A percentile compares a stretch with the other conserved stretches of the same genome.
Conservation (phyloP, 2,113 vertebrate species). For the Gymnobelideus leadbeateri region DNA sequence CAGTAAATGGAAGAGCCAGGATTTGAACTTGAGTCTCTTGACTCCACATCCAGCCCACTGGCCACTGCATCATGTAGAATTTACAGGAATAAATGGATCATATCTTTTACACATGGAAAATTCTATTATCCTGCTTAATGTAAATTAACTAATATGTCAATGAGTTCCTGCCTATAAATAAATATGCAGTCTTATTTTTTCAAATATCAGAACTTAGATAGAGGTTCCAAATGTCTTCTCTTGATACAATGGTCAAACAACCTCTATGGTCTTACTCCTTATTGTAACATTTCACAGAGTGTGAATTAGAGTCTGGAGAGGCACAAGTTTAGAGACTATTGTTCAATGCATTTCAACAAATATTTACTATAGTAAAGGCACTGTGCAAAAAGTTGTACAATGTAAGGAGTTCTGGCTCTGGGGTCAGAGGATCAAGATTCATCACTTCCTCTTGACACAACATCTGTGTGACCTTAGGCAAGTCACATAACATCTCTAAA, state of each 20-base stretch:
- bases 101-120: not conserved
- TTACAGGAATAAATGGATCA: not conserved
- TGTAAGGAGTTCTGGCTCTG: not conserved
- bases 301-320: not conserved
- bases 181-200: slow-evolving; percentile 36
- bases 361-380: not conserved
- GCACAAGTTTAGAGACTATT: not conserved
- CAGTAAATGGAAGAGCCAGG: not conserved
- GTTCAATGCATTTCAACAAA: not conserved
- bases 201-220: slow-evolving; percentile 52
- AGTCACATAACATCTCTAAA: not conserved
- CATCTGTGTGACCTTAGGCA: too few relatives aligned
- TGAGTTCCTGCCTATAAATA: not conserved
- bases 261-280: slow-evolving; percentile 28
- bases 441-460: not conserved
- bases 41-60: not conserved
- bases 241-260: slow-evolving; percentile 47
- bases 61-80: not conserved
- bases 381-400: not conserved
- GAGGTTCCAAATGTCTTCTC: slow-evolving; percentile 26
- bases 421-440: not conserved
- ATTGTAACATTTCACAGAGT: slow-evolving; percentile 14
- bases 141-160: not conserved
- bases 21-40: not conserved
- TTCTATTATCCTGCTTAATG: not conserved